Conservation (phyloP, 2,888 invertebrate species). For the Noctua janthe region DNA sequence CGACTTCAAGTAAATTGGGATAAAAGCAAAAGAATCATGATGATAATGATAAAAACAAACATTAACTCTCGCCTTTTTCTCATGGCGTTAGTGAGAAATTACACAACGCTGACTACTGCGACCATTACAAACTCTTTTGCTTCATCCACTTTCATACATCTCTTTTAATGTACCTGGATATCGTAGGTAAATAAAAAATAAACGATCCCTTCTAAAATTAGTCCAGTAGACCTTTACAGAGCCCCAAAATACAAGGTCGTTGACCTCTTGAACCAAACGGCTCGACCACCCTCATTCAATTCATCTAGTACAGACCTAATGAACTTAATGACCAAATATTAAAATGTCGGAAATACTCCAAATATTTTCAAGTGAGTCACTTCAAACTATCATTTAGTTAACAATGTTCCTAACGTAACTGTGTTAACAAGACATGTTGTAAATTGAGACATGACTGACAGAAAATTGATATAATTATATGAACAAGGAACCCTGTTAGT, state of each 20-base stretch:
- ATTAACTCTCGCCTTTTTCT: neutral
- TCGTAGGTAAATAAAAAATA: neutral
- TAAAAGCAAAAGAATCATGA: too few species aligned
- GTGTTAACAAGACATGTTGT: slow-evolving; percentile 26
- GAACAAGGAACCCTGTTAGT: slow-evolving; percentile 31
- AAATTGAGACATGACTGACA: slow-evolving; percentile 45
- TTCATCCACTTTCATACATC: neutral
- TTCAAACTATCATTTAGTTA: slow-evolving; percentile 42
- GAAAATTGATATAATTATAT: slow-evolving; percentile 45
- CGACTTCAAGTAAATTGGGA: too few species aligned
- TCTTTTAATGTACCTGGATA: neutral
- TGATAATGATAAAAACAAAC: neutral
- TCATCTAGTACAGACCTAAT: slow-evolving; percentile 31
- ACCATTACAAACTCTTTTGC: neutral
- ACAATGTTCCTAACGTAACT: slow-evolving; percentile 36
- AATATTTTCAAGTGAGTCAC: slow-evolving; percentile 48
- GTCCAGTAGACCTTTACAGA: slow-evolving; percentile 6
- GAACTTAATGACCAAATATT: slow-evolving; percentile 48
- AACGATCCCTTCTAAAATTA: slow-evolving; percentile 26
- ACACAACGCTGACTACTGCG: neutral
- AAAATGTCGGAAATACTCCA: slow-evolving; percentile 40
- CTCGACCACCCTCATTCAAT: slow-evolving; percentile 30
- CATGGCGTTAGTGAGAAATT: neutral
- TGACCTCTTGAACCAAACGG: slow-evolving; percentile 30
- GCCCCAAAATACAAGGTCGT: slow-evolving; percentile 18